Evolutionary conservation across 2,113 vertebrate genomes (phyloP).

Genomic region (Indri indri): DNA sequence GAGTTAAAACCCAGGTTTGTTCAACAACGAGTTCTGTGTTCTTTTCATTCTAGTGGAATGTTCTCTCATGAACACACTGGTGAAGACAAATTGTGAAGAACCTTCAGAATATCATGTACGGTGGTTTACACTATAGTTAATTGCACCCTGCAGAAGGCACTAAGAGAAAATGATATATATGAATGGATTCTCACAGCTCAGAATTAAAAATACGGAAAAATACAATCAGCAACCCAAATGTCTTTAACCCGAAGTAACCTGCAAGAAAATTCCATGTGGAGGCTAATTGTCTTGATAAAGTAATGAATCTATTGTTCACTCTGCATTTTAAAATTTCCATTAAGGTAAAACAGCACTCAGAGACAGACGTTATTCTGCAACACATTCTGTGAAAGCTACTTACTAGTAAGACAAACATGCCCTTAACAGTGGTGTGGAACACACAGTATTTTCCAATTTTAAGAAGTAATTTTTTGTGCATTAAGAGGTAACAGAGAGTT

Average conservation of each 20-base stretch:
- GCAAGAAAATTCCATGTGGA: constrained; percentile 53
- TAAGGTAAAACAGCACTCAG: constrained; percentile 58
- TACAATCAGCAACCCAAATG: not conserved
- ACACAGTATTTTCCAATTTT: constrained; percentile 30
- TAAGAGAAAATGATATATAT: constrained; percentile 14
- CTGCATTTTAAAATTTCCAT: constrained; percentile 56
- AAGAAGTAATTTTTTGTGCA: not conserved
- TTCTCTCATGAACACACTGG: not conserved
- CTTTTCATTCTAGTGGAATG: not conserved
- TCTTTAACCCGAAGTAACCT: constrained; percentile 37
- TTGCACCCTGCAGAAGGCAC: not conserved
- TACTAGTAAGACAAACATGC: constrained; percentile 44
- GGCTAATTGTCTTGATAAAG: constrained; percentile 56
- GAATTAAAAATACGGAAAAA: constrained; percentile 53
- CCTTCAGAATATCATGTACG: not conserved
- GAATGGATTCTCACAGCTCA: constrained; percentile 22
- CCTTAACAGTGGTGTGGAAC: not conserved
- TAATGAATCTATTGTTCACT: constrained; percentile 56
- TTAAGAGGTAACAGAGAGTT: not conserved
- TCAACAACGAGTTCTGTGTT: not conserved
- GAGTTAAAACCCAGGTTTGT: not conserved
- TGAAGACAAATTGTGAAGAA: constrained; percentile 7
- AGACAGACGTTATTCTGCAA: constrained; percentile 7
- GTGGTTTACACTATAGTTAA: not conserved
- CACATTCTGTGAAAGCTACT: constrained; percentile 38